Base-by-base conservation (phyloP, 2,888 invertebrate genomes). In the Altica lythri region DNA sequence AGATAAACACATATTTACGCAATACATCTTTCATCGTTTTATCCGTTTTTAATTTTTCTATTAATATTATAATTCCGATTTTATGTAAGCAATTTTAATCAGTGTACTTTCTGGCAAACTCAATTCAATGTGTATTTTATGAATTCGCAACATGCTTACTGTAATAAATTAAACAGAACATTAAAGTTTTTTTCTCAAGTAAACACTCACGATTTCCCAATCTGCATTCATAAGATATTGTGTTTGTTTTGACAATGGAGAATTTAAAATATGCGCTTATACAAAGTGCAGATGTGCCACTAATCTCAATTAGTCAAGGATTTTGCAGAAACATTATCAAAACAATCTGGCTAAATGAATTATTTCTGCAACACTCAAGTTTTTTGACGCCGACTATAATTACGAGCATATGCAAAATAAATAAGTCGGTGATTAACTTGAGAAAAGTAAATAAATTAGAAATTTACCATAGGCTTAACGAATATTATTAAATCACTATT, bases 221-320 rank as follows among this genome's bases (percentile, higher is more conserved):
- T 46, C 12, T n/a, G 18, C 38, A 19, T 3, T 13, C 8, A 18
- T 16, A 38, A 48, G 48, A 18, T n/a, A n/a, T n/a, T n/a, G 18
- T 18, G 40, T 38, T 45, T 55, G 34, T 55, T 49, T 49, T 49
- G 45, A 54, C 55, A 44, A 38, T 12, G 10, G 42, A 50, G 14
- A 38, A 55, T 50, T 34, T 46, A 27, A 50, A 55, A 46, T 34
- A 32, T 34, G 30, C 22, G 25, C 16, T 17, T 40, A 50, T 40
- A 50, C 34, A 42, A 46, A 50, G 34, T 45, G 50, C 55, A 55
- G 55, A 55, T 55, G 55, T 46, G 27, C 18, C 19, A 25, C 14
- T 47, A 35, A 48, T 54, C 43, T 30, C 43, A 38, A 47, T 47
- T 48, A 38, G 38, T 30, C 40, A 30, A 48, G 30, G 38, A 19